A percentile compares a stretch with the other conserved stretches of the same genome.
These are phyloP conservation scores for Catharus ustulatus DNA, from an alignment of 2,797 vertebrate species.

Conservation along the genomic window DNA sequence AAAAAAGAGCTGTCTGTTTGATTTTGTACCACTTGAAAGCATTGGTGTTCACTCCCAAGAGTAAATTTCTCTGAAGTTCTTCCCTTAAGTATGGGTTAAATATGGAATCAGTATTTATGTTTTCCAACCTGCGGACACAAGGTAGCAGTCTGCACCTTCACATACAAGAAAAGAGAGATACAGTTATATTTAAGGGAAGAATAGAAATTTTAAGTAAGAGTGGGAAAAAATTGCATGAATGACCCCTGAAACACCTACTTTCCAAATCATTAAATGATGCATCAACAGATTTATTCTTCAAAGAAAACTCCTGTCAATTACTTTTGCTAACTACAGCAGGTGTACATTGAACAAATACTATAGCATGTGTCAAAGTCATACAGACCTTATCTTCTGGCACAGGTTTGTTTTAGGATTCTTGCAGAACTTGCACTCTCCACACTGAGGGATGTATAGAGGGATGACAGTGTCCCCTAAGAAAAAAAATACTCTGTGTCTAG, in stretches of 20 bases:
- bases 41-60: background rate
- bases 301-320: background rate
- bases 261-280: background rate
- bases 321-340: background rate
- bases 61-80: background rate
- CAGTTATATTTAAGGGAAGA: background rate
- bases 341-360: background rate
- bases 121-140: background rate
- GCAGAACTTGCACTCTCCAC: slow-evolving; percentile 97
- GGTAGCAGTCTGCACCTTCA: background rate
- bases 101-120: background rate
- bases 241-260: background rate
- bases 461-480: slow-evolving; percentile 89
- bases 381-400: slow-evolving; percentile 97
- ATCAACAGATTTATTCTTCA: background rate
- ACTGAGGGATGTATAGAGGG: slow-evolving; percentile 92
- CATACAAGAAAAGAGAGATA: background rate
- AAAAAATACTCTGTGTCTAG: background rate
- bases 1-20: background rate
- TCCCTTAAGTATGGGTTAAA: background rate
- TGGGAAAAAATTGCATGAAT: background rate
- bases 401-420: slow-evolving; percentile 97
- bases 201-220: background rate
- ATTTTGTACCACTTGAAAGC: background rate
- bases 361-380: background rate